Conservation (phyloP, 2,797 vertebrate genomes). For the Muraenolepis orangiensis region DNA sequence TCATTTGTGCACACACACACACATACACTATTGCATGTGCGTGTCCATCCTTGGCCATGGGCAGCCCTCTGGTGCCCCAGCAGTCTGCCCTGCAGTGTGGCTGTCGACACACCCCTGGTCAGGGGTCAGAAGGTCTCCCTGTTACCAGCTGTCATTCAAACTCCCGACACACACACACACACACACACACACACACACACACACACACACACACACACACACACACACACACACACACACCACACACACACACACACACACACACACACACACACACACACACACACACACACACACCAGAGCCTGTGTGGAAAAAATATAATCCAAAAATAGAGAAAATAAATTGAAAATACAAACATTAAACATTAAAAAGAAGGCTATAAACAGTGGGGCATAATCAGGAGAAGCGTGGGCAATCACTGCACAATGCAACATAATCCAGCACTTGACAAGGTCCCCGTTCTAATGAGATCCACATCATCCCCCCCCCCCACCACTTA, state of each 20-base stretch:
- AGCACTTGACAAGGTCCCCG: neutral
- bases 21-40: neutral
- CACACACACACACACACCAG: too few relatives aligned
- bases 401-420: neutral
- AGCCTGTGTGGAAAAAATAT: neutral
- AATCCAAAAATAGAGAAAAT: neutral
- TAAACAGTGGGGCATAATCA: neutral
- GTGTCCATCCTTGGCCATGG: conserved; percentile 16
- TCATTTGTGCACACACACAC: too few relatives aligned
- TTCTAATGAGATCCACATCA: neutral
- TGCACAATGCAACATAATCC: neutral
- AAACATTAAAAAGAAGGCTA: neutral
- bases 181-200: too few relatives aligned
- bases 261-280: too few relatives aligned
- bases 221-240: too few relatives aligned
- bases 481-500: neutral
- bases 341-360: neutral
- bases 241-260: too few relatives aligned
- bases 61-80: conserved; percentile 45
- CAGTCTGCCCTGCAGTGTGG: conserved; percentile 47
- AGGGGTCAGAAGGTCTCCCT: conserved; percentile 33
- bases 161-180: too few relatives aligned
- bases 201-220: too few relatives aligned
- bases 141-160: conserved; percentile 29
- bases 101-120: conserved; percentile 45